Conservation (phyloP, 2,888 invertebrate species). For the Phania funesta region DNA sequence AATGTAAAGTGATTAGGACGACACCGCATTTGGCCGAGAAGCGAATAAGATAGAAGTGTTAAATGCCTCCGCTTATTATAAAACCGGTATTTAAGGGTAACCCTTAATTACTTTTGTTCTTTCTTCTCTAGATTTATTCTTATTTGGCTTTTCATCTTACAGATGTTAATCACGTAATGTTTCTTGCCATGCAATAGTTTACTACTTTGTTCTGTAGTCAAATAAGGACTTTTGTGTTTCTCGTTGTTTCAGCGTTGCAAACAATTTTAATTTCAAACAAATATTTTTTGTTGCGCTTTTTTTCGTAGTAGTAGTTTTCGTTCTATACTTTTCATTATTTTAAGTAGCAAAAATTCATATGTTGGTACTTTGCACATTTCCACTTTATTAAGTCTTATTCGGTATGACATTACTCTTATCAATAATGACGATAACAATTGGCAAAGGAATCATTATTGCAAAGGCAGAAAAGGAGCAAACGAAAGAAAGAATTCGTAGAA, state of each 20-base stretch:
- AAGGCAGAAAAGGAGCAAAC: background rate
- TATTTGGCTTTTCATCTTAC: conserved; percentile 30
- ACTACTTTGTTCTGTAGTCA: conserved; percentile 23
- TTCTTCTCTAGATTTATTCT: background rate
- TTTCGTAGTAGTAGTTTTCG: no score
- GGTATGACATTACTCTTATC: conserved; percentile 19
- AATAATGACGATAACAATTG: conserved; percentile 5
- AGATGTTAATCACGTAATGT: conserved; percentile 65
- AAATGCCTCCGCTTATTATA: no score
- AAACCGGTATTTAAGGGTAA: background rate
- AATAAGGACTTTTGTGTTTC: conserved; percentile 43
- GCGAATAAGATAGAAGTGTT: no score
- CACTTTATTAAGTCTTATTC: conserved; percentile 34
- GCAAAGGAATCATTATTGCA: conserved; percentile 22
- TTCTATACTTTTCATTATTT: conserved; percentile 42
- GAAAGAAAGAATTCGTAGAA: background rate
- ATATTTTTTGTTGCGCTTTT: conserved; percentile 1
- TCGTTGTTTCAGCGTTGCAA: no score
- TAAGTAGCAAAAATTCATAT: conserved; percentile 49
- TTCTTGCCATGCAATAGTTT: conserved; percentile 47
- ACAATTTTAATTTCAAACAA: conserved; percentile 64
- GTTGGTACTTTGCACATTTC: conserved; percentile 21
- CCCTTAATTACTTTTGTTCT: background rate
- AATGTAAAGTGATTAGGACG: no score
- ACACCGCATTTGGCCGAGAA: no score